These are phyloP conservation scores for Brachyopa scutellaris DNA, from an alignment of 2,888 invertebrate species.

Conservation along the genomic window DNA sequence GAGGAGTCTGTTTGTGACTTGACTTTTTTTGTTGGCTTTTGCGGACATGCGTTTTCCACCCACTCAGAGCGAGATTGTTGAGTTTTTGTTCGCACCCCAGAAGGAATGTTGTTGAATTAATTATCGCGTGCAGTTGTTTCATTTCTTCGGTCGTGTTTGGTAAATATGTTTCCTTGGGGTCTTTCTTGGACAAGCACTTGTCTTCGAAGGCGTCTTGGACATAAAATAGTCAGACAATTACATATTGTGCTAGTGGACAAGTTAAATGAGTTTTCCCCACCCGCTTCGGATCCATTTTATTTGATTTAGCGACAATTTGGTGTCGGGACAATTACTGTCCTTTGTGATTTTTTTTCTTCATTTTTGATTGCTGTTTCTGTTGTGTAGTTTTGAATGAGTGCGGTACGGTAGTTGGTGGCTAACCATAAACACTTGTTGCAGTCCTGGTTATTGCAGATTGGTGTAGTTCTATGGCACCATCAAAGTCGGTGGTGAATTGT, in stretches of 20 bases:
- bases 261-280: slow-evolving; percentile 45
- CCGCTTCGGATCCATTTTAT: slow-evolving; percentile 27
- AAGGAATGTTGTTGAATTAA: slow-evolving; percentile 58
- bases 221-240: slow-evolving; percentile 46
- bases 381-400: not conserved
- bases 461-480: slow-evolving; percentile 21
- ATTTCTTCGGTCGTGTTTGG: slow-evolving; percentile 23
- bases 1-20: slow-evolving; percentile 56
- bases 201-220: not conserved
- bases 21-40: too few species aligned
- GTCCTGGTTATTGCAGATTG: slow-evolving; percentile 12
- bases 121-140: slow-evolving; percentile 32
- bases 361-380: not conserved
- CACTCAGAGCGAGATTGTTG: slow-evolving; percentile 32
- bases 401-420: not conserved
- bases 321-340: slow-evolving; percentile 21
- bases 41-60: slow-evolving; percentile 67
- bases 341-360: slow-evolving; percentile 5
- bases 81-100: not conserved
- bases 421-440: slow-evolving; percentile 52
- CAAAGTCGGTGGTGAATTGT: slow-evolving; percentile 4
- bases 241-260: slow-evolving; percentile 37
- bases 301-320: slow-evolving; percentile 52
- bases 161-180: slow-evolving; percentile 25
- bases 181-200: slow-evolving; percentile 29